A percentile compares a stretch with the other conserved stretches of the same genome.
These are phyloP conservation scores for Troides helena DNA, from an alignment of 2,888 invertebrate genomes.

Conservation along the genomic window DNA sequence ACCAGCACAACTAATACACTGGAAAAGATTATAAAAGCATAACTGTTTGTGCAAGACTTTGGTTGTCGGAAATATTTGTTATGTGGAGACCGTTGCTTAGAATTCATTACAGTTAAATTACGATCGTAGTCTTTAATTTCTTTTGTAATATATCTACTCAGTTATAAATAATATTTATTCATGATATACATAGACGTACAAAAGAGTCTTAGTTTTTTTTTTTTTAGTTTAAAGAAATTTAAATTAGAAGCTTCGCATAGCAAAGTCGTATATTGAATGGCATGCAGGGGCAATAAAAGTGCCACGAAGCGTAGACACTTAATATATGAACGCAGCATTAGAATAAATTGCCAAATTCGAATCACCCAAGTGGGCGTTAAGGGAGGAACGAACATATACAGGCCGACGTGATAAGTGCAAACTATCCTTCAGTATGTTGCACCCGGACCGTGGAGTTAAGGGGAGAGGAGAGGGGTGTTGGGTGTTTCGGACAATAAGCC, in stretches of 20 bases:
- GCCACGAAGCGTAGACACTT: conserved; percentile 23
- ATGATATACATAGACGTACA: too few species aligned
- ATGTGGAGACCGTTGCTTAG: too few species aligned
- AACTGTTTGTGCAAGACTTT: too few species aligned
- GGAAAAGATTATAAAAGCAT: too few species aligned
- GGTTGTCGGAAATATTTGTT: too few species aligned
- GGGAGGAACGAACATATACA: conserved; percentile 47
- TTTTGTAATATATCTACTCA: too few species aligned
- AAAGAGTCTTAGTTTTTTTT: too few species aligned
- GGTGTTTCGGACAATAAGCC: conserved; percentile 51
- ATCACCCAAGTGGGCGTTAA: conserved; percentile 40
- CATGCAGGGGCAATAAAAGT: conserved; percentile 13
- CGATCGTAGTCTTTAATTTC: too few species aligned
- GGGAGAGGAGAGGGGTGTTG: conserved; percentile 36
- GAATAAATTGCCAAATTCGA: conserved; percentile 48
- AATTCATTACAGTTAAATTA: too few species aligned
- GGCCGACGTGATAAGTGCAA: conserved; percentile 56
- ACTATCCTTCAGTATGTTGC: conserved; percentile 62
- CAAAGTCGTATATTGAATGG: conserved; percentile 15
- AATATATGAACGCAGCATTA: conserved; percentile 39
- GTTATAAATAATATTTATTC: too few species aligned
- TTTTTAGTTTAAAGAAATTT: too few species aligned
- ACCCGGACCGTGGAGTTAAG: conserved; percentile 35
- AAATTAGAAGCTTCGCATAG: not conserved
- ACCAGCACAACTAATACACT: too few species aligned